Evolutionary conservation across 1,140 invertebrate genomes (phyloP).

Genomic region (Aphelenchoides fujianensis): DNA sequence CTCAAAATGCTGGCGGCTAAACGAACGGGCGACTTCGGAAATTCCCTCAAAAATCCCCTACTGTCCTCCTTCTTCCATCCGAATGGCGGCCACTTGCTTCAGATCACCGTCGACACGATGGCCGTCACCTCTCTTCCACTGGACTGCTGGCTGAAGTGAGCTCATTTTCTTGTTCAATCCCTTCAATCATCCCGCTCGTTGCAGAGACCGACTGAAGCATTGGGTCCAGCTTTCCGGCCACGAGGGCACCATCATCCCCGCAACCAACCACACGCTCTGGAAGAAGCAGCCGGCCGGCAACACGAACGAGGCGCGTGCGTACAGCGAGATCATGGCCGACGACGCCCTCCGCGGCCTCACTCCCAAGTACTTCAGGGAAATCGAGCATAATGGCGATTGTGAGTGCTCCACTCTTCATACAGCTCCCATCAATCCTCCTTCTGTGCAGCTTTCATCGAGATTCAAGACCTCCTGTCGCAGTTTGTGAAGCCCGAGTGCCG

Average conservation of each 20-base stretch:
- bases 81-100: constrained; percentile 20
- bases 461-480: constrained; percentile 80
- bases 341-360: constrained; percentile 72
- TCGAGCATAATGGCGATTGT: constrained; percentile 78
- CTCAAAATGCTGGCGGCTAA: neutral
- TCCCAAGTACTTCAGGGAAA: constrained; percentile 80
- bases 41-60: too few species aligned
- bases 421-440: neutral
- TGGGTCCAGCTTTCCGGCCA: constrained; percentile 92
- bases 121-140: constrained; percentile 85
- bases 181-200: too few species aligned
- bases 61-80: too few species aligned
- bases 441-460: constrained; percentile 74
- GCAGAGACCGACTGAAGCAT: constrained; percentile 71
- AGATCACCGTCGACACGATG: constrained; percentile 70
- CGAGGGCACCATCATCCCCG: constrained; percentile 71
- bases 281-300: constrained; percentile 73
- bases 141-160: constrained; percentile 78
- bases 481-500: constrained; percentile 72
- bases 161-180: too few species aligned
- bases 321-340: constrained; percentile 76
- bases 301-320: constrained; percentile 70
- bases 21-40: too few species aligned
- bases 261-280: constrained; percentile 86
- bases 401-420: constrained; percentile 38